Evolutionary conservation across 1,140 invertebrate species (phyloP), one percentile per base, ranked within the genome.

Genomic region (Anastrepha obliqua): DNA sequence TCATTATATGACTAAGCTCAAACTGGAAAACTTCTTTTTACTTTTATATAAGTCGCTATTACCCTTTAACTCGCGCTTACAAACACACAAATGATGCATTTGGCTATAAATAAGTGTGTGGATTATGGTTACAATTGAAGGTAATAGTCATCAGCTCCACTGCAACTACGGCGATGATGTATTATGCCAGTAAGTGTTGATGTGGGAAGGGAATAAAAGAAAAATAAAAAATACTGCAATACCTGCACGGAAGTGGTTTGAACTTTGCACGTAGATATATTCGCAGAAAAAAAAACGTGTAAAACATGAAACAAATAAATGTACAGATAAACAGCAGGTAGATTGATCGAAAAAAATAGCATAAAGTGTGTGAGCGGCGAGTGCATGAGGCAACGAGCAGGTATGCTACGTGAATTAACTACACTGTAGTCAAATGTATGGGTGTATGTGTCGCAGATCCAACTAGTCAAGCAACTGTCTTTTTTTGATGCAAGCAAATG

Each of bases 171-270:
- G 6, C 44, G 42, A 17, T 44, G 39, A 74, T 13, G 70, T 47
- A 13, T 29, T 29, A 29, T 29, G 29, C 29, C 29, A 29, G 44
- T 11, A 5, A 13, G 44, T 39, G 6, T 29, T 2, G 17, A 42
- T 42, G 39, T 39, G 39, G 17, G 7, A 74, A 1, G 13, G 9
- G 1, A 74, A 6, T 17, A 74, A 74, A 47, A 17, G 7, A 74
- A 74, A 74, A 47, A 17, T 7, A 74, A 74, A 74, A 51, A 51
- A 17, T 74, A n/a, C 17, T n/a, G 13, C 3, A 74, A 5, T 44
- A 74, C 2, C 39, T 44, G 67, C 42, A 74, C 70, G 70, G 70
- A 74, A 74, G 44, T 74, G 70, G 44, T 74, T 74, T n/a, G 70
- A 74, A 74, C 70, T 74, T 74, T 74, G 65, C 20, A 44, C 39